Evolutionary conservation across 2,888 invertebrate genomes (phyloP).

Genomic region (Alsophila aescularia): DNA sequence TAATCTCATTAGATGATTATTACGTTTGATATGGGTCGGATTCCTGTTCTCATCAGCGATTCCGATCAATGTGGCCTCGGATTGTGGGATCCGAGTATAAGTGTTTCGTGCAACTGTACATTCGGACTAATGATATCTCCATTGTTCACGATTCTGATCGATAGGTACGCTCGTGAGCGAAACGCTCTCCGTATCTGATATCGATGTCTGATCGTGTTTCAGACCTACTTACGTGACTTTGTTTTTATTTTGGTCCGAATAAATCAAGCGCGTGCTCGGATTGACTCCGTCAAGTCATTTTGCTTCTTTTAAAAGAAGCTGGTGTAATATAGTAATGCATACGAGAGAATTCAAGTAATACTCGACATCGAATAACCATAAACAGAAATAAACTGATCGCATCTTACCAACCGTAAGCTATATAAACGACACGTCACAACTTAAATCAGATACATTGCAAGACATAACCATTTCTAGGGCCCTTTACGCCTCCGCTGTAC

Average conservation of each 20-base stretch:
- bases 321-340: slow-evolving; percentile 23
- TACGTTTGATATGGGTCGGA: slow-evolving; percentile 61
- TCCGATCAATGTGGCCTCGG: slow-evolving; percentile 61
- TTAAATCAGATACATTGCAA: slow-evolving; percentile 79
- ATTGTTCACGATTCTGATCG: slow-evolving; percentile 80
- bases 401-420: slow-evolving; percentile 66
- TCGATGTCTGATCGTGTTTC: slow-evolving; percentile 34
- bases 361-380: slow-evolving; percentile 57
- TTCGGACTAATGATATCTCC: slow-evolving; percentile 71
- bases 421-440: slow-evolving; percentile 73
- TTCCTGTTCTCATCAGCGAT: slow-evolving; percentile 53
- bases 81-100: slow-evolving; percentile 60
- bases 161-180: slow-evolving; percentile 61
- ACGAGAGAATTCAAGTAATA: slow-evolving; percentile 46
- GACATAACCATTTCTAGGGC: slow-evolving; percentile 75
- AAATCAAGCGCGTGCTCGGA: slow-evolving; percentile 16
- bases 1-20: slow-evolving; percentile 64
- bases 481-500: slow-evolving; percentile 74
- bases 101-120: slow-evolving; percentile 75
- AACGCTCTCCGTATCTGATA: slow-evolving; percentile 44
- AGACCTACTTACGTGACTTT: slow-evolving; percentile 24
- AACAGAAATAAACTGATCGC: slow-evolving; percentile 69
- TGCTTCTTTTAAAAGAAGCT: slow-evolving; percentile 22
- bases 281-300: not conserved
- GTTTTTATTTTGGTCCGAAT: slow-evolving; percentile 26